Conservation (phyloP, 2,113 vertebrate species). For the Nanorana parkeri region DNA sequence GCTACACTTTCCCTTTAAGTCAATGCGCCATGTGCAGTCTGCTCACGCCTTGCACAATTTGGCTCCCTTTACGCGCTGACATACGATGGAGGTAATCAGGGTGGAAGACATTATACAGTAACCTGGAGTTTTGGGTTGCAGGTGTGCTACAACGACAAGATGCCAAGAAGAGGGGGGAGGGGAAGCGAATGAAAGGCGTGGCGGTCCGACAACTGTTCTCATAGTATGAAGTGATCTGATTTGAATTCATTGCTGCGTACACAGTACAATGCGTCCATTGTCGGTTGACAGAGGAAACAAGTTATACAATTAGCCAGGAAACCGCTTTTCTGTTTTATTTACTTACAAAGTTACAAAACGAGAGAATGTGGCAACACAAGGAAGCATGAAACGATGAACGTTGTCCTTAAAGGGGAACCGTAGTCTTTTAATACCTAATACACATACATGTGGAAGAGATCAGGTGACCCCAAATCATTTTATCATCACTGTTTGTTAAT, state of each 20-base stretch:
- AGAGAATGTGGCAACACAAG: too few species aligned
- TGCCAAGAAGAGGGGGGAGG: not conserved
- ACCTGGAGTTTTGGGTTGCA: not conserved
- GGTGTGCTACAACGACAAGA: not conserved
- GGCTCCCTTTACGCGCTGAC: not conserved
- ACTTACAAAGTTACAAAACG: too few species aligned
- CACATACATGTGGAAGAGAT: too few species aligned
- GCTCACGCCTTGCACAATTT: not conserved
- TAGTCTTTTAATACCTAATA: too few species aligned
- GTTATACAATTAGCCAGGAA: not conserved
- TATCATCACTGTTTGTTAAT: too few species aligned
- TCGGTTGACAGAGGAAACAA: not conserved
- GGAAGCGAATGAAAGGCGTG: not conserved
- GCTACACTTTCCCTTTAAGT: too few species aligned
- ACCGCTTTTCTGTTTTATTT: too few species aligned
- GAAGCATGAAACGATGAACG: too few species aligned
- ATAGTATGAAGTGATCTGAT: not conserved
- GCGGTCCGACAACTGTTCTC: not conserved
- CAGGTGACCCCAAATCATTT: too few species aligned
- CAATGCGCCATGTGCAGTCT: too few species aligned
- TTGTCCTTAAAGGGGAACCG: too few species aligned
- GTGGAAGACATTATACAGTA: not conserved
- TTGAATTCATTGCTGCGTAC: constrained; percentile 9
- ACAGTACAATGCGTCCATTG: constrained; percentile 1
- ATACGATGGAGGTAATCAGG: not conserved